These are phyloP conservation scores for Philopotamus ludificatus DNA, from an alignment of 1,140 invertebrate species.

Conservation along the genomic window DNA sequence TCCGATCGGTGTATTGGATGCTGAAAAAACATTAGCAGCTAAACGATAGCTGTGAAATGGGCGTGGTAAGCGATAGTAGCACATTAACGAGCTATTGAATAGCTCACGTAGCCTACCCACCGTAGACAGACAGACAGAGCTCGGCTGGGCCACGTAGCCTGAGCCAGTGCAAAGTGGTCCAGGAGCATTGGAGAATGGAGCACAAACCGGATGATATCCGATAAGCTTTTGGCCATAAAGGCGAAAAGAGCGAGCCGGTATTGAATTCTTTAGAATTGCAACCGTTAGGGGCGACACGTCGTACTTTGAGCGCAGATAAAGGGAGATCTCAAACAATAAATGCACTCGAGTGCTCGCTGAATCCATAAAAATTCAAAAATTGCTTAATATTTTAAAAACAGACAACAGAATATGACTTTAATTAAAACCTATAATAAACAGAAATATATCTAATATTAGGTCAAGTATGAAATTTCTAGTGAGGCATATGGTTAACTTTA, in stretches of 20 bases:
- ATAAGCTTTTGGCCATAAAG: constrained; percentile 19
- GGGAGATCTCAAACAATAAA: background rate
- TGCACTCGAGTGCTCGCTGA: background rate
- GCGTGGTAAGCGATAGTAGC: constrained; percentile 12
- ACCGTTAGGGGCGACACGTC: background rate
- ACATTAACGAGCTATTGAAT: constrained; percentile 26
- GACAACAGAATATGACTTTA: too few species aligned
- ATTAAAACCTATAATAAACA: too few species aligned
- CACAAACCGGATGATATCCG: constrained; percentile 15
- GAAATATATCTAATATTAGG: too few species aligned
- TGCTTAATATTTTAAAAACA: too few species aligned
- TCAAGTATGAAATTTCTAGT: too few species aligned
- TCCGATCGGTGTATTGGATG: background rate
- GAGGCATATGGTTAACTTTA: too few species aligned
- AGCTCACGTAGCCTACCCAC: constrained; percentile 17
- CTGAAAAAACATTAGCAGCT: constrained; percentile 7
- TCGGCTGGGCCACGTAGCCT: background rate
- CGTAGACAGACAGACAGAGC: background rate
- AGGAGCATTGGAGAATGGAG: constrained; percentile 1
- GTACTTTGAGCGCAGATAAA: background rate
- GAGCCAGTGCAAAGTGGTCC: constrained; percentile 3
- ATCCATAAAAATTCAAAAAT: background rate
- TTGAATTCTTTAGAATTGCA: constrained; percentile 16
- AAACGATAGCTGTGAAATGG: constrained; percentile 5
- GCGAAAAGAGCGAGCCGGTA: constrained; percentile 15